Conservation (phyloP, 2,113 vertebrate species). For the Pseudorasbora parva region DNA sequence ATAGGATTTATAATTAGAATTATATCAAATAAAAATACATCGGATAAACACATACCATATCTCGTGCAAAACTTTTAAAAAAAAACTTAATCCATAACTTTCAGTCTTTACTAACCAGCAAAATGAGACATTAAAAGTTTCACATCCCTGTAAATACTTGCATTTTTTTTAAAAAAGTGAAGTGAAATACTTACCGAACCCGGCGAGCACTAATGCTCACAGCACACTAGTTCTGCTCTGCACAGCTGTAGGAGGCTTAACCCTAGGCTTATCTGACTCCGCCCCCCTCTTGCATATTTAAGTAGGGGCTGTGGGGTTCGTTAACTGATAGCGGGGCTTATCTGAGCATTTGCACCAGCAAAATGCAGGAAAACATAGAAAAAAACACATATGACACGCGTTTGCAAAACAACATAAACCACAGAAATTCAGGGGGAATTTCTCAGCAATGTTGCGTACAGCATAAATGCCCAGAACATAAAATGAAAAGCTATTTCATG, state of each 20-base stretch:
- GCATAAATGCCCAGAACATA: background rate
- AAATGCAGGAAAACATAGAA: background rate
- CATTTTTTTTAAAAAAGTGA: slow-evolving; percentile 9
- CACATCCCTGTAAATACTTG: background rate
- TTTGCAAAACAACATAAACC: background rate
- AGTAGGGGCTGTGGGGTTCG: background rate
- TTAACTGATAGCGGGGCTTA: background rate
- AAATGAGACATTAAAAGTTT: background rate
- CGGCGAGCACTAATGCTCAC: background rate
- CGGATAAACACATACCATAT: background rate
- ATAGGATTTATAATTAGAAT: background rate
- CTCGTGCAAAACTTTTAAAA: background rate
- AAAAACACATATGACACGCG: background rate
- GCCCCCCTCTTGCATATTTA: background rate
- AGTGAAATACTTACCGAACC: slow-evolving; percentile 12
- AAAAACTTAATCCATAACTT: background rate
- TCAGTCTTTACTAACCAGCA: background rate
- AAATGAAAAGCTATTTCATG: background rate
- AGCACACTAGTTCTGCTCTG: background rate
- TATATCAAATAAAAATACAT: background rate
- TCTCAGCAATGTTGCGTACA: background rate
- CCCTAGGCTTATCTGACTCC: background rate
- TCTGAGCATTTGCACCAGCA: slow-evolving; percentile 11
- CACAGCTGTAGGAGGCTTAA: background rate
- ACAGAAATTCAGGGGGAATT: background rate